A percentile compares a stretch with the other conserved stretches of the same genome.
Evolutionary conservation across 2,888 invertebrate species (phyloP).

Genomic region (Drosophila hamatofila): DNA sequence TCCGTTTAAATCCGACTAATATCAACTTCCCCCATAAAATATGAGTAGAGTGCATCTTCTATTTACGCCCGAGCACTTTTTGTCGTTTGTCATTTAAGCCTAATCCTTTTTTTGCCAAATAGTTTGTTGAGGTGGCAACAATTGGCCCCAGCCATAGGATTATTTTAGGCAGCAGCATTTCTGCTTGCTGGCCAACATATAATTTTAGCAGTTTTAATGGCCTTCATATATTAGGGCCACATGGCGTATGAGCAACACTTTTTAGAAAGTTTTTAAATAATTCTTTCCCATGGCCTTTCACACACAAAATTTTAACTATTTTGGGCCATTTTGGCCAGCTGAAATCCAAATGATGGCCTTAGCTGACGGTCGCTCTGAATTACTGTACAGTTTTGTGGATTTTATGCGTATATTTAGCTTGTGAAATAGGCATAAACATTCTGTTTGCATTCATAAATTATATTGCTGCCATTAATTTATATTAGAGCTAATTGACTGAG

Average conservation of each 20-base stretch:
- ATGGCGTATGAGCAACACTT: slow-evolving; percentile 10
- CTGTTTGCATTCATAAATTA: neutral
- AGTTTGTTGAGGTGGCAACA: slow-evolving; percentile 9
- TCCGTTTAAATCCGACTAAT: neutral
- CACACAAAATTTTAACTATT: slow-evolving; percentile 2
- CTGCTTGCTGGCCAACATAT: neutral
- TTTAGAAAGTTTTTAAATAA: slow-evolving; percentile 14
- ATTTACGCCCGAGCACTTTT: neutral
- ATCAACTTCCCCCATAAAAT: neutral
- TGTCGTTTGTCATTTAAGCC: neutral
- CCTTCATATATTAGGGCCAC: slow-evolving; percentile 8
- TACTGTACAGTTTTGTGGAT: neutral
- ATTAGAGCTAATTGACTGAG: neutral
- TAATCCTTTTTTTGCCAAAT: slow-evolving; percentile 12
- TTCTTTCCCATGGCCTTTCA: neutral
- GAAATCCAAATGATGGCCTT: neutral
- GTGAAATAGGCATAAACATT: neutral
- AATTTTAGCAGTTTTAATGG: slow-evolving; percentile 20
- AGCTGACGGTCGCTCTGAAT: neutral
- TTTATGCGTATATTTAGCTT: neutral
- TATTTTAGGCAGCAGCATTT: slow-evolving; percentile 6
- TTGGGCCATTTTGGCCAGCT: neutral
- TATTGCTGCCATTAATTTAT: neutral
- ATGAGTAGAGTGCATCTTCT: neutral
- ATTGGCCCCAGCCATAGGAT: neutral